These are phyloP conservation scores for Siniperca undulata DNA, from an alignment of 2,797 vertebrate genomes.

Conservation along the genomic window DNA sequence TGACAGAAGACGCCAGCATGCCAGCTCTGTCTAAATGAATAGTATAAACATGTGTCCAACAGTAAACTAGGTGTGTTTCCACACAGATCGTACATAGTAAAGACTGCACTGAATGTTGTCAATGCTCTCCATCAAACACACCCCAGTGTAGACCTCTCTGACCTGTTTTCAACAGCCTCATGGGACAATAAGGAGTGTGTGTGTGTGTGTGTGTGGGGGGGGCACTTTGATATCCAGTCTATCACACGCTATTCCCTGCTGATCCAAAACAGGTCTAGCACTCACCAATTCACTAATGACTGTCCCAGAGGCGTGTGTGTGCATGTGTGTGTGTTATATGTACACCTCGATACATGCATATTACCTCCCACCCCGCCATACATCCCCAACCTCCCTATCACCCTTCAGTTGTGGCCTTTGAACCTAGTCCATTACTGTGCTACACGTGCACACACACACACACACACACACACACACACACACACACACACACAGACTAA, in stretches of 20 bases:
- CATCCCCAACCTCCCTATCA: slow-evolving; percentile 6
- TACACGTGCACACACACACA: slow-evolving; percentile 44
- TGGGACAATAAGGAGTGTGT: slow-evolving; percentile 10
- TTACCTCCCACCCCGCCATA: neutral
- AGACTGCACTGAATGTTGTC: slow-evolving; percentile 9
- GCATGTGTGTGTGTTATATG: slow-evolving; percentile 8
- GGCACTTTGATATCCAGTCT: slow-evolving; percentile 61
- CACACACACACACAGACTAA: slow-evolving; percentile 14
- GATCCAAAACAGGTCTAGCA: slow-evolving; percentile 48
- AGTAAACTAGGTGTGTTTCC: neutral
- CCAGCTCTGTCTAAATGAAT: neutral
- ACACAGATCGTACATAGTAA: neutral
- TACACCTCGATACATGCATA: slow-evolving; percentile 25
- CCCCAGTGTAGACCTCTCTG: slow-evolving; percentile 22
- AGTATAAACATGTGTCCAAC: neutral
- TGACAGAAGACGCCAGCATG: neutral
- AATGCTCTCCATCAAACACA: slow-evolving; percentile 33
- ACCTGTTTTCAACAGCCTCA: slow-evolving; percentile 27
- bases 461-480: slow-evolving; percentile 27
- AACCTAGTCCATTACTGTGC: slow-evolving; percentile 60
- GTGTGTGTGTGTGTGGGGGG: slow-evolving; percentile 14
- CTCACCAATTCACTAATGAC: slow-evolving; percentile 54
- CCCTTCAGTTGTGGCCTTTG: slow-evolving; percentile 66
- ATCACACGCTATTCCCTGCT: slow-evolving; percentile 57
- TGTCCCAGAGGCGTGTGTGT: slow-evolving; percentile 19